Base-by-base conservation (phyloP, 1,140 invertebrate genomes). In the Gryon sp. region DNA sequence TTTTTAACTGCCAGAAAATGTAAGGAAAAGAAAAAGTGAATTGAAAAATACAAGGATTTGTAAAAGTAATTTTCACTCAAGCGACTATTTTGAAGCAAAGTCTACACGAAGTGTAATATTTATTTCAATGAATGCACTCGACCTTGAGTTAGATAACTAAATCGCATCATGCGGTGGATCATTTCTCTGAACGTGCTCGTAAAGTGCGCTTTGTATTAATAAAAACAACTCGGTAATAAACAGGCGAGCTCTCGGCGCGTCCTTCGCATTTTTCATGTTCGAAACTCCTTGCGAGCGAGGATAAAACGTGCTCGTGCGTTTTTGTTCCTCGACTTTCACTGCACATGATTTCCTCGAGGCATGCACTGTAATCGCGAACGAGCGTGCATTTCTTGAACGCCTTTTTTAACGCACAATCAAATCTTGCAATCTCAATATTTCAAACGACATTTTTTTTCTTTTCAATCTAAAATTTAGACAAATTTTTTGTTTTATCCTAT, bases 121-220 rank as follows among this genome's bases (percentile, higher is more conserved):
- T n/a, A n/a, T n/a, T n/a, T n/a, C n/a, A n/a, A n/a, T n/a, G n/a
- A 41, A 73, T 63, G 26, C 50, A 63, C 63, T 14, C 26, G 60
- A 65, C 69, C 60, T 74, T 74, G 52, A 65, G 52, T 74, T 65
- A 74, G 69, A 74, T 74, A 74, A 57, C 69, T 65, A 65, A 74
- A 59, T 74, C 52, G 52, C 22, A 18, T 46, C 22, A 52, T 26
- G 34, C 9, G 19, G 19, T 18, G 26, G 45, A 74, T 74, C 43
- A 65, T 60, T 65, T 66, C 53, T 43, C 34, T 45, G 70, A 74
- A 66, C 34, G 53, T 43, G 36, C 62, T 74, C 62, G 24, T 74
- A 66, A 74, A 66, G 15, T 20, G 59, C 16, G 53, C 34, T 74
- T 36, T 53, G 53, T 53, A 74, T 66, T 74, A 66, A 66, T 74